Evolutionary conservation across 64 coral and sea anemone genomes (phyloP), one percentile per base, ranked within the genome.

Genomic region (Porites lutea): DNA sequence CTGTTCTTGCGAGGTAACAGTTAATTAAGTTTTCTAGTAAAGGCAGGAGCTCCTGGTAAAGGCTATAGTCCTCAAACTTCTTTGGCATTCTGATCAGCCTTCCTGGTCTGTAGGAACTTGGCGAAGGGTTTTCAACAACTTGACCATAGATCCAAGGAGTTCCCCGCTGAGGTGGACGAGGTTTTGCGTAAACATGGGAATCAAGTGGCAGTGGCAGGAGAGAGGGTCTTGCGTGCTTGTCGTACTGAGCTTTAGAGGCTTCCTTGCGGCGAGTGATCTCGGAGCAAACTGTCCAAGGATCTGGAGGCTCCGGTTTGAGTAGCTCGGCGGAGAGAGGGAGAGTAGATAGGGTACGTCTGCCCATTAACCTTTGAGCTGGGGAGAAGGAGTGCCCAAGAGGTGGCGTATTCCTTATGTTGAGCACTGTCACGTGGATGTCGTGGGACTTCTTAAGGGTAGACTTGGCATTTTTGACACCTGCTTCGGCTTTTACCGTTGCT

Each of bases 391-490:
- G 16, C 11, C 61, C 61, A 4, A 4, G 16, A 64, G 11, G 61
- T 15, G 61, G 61, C 12, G 61, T 64, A 64, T 64, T 64, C 16
- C 13, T 2, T 64, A 64, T 4, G 12, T 18, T 64, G 16, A 64
- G 61, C 16, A 64, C 27, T 37, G 27, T 1, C 16, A 79, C 22
- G 11, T 37, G 27, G 49, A 90, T 18, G 59, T 90, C 88, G 6
- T 54, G 16, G 22, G 79, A 61, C 81, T 90, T 90, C 15, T 86
- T 78, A 21, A 90, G 49, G 52, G 82, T 82, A 16, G 71, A 71
- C 67, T 90, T 87, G 65, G 74, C 88, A 43, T 78, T 45, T 23
- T n/a, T 79, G 21, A 90, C 60, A 44, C 61, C 88, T 78, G 76
- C 88, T 78, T 90, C 76, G 37, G 19, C 57, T 76, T 76, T 74